Evolutionary conservation across 2,113 vertebrate genomes (phyloP).

Genomic region (Sander vitreus): DNA sequence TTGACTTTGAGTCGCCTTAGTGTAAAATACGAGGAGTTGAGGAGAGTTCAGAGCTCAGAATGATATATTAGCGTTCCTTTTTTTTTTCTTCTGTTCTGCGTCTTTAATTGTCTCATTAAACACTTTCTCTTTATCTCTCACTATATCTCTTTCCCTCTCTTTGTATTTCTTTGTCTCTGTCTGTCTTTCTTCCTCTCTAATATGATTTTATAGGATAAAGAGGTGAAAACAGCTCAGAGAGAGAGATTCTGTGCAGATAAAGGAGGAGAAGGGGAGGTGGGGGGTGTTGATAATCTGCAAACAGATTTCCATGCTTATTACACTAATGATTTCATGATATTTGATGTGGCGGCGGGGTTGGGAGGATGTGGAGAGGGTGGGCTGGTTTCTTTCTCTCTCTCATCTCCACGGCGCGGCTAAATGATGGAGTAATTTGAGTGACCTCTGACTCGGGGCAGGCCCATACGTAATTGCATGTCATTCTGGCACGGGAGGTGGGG

Average conservation of each 20-base stretch:
- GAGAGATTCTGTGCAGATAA: constrained; percentile 88
- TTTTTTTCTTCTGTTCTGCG: constrained; percentile 31
- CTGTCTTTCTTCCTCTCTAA: constrained; percentile 40
- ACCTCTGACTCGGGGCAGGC: constrained; percentile 93
- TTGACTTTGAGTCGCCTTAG: background rate
- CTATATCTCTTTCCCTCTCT: constrained; percentile 17
- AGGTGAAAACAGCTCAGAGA: constrained; percentile 86
- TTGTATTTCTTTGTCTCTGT: constrained; percentile 40
- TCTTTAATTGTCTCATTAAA: constrained; percentile 44
- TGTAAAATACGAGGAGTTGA: constrained; percentile 5
- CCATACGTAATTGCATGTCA: constrained; percentile 96
- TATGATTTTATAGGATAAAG: constrained; percentile 86
- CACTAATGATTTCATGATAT: constrained; percentile 99
- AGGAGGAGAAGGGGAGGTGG: constrained; percentile 76
- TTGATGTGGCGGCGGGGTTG: constrained; percentile 89
- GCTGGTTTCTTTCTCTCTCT: constrained; percentile 77
- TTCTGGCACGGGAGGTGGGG: constrained; percentile 84
- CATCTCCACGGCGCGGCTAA: constrained; percentile 91
- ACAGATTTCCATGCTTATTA: constrained; percentile 99
- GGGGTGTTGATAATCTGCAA: constrained; percentile 94
- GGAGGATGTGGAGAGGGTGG: constrained; percentile 59
- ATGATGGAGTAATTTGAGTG: constrained; percentile 97
- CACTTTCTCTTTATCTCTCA: constrained; percentile 31
- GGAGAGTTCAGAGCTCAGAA: constrained; percentile 24
- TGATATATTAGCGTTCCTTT: background rate